A percentile compares a stretch with the other conserved stretches of the same genome.
Evolutionary conservation across 2,888 invertebrate species (phyloP).

Genomic region (Cantharis flavilabris): DNA sequence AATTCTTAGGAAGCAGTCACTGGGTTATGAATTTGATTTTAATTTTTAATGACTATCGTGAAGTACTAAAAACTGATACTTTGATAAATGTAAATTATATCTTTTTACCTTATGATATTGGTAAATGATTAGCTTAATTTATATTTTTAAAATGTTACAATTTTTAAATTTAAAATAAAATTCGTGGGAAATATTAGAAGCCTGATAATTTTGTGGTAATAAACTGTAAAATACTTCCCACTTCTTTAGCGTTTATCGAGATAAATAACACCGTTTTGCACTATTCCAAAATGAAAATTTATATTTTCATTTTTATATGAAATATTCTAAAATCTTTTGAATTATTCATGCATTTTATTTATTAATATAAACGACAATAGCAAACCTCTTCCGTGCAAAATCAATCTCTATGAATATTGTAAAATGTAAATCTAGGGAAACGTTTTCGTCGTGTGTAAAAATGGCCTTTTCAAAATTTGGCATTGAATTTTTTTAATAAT

Average conservation of each 20-base stretch:
- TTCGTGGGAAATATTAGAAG: no score
- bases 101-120: no score
- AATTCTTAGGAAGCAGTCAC: no score
- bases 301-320: not conserved
- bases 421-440: not conserved
- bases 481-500: not conserved
- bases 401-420: not conserved
- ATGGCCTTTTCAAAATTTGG: not conserved
- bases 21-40: no score
- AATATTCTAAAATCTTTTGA: not conserved
- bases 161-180: no score
- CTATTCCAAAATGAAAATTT: not conserved
- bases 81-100: no score
- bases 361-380: not conserved
- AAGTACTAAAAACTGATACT: no score
- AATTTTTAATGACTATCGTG: no score
- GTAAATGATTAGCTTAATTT: no score
- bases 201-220: not conserved
- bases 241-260: not conserved
- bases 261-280: not conserved
- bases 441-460: not conserved
- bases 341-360: not conserved
- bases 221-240: not conserved
- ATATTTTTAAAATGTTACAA: no score
- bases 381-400: not conserved